Evolutionary conservation across 2,113 vertebrate species (phyloP).

Genomic region (Ia io): DNA sequence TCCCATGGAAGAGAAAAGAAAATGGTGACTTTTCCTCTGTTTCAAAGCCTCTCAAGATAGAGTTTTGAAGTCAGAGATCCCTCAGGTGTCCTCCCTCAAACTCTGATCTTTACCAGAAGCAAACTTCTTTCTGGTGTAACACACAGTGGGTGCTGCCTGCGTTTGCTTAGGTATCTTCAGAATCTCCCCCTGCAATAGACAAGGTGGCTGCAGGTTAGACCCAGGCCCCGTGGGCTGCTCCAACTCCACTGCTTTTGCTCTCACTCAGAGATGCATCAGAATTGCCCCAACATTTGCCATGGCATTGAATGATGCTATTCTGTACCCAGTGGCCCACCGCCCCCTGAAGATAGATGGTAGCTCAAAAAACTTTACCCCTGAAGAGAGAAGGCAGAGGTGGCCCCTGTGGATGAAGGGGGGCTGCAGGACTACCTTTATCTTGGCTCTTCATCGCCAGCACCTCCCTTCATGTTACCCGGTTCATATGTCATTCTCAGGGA

Average conservation of each 20-base stretch:
- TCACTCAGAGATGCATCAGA: neutral
- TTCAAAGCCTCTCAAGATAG: neutral
- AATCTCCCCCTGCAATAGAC: neutral
- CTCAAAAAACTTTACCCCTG: neutral
- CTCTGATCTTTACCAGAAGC: neutral
- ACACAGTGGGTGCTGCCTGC: neutral
- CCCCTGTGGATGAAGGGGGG: neutral
- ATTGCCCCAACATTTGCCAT: no score
- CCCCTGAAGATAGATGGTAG: neutral
- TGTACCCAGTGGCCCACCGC: neutral
- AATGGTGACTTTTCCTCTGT: neutral
- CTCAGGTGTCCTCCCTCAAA: neutral
- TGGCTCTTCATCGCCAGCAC: neutral
- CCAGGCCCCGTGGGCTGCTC: neutral
- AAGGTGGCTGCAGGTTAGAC: neutral
- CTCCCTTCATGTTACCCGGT: neutral
- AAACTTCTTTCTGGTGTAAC: neutral
- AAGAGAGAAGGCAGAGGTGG: neutral
- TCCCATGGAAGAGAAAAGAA: neutral
- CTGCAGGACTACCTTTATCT: neutral
- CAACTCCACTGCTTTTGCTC: neutral
- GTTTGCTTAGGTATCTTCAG: neutral
- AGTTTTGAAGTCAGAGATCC: neutral
- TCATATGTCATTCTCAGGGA: neutral
- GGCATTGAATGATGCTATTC: neutral